Evolutionary conservation across 2,888 invertebrate species (phyloP).

Genomic region (Ennomos erosarius): DNA sequence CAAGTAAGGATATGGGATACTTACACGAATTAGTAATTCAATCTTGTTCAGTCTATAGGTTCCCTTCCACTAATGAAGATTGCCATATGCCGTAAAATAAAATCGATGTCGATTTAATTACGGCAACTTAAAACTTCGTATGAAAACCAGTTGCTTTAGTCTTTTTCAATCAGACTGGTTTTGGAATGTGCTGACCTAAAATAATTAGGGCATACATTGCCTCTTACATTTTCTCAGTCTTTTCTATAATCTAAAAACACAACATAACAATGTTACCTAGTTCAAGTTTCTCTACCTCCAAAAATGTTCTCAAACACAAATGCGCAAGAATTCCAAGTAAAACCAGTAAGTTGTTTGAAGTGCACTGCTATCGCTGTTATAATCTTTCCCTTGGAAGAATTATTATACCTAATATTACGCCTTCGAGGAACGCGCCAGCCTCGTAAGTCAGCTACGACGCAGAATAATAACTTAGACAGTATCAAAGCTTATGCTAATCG

Average conservation of each 20-base stretch:
- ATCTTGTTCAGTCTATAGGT: no score
- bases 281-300: constrained; percentile 9
- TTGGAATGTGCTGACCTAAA: no score
- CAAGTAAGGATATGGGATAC: no score
- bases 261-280: no score
- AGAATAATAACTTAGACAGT: constrained; percentile 21
- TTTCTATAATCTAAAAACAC: constrained; percentile 1
- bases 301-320: constrained; percentile 21
- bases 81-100: no score
- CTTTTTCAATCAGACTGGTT: no score
- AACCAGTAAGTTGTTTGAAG: constrained; percentile 47
- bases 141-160: no score
- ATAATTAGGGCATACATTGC: no score
- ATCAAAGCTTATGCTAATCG: background rate
- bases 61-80: no score
- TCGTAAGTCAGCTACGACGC: constrained; percentile 27
- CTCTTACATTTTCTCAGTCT: background rate
- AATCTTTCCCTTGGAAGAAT: constrained; percentile 50
- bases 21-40: no score
- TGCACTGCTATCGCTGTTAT: constrained; percentile 41
- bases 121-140: no score
- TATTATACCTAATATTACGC: constrained; percentile 55
- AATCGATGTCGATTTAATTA: no score
- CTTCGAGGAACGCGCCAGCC: constrained; percentile 50
- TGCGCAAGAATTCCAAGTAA: constrained; percentile 37